These are phyloP conservation scores for Tor tambroides DNA, from an alignment of 2,113 vertebrate genomes.

Conservation along the genomic window DNA sequence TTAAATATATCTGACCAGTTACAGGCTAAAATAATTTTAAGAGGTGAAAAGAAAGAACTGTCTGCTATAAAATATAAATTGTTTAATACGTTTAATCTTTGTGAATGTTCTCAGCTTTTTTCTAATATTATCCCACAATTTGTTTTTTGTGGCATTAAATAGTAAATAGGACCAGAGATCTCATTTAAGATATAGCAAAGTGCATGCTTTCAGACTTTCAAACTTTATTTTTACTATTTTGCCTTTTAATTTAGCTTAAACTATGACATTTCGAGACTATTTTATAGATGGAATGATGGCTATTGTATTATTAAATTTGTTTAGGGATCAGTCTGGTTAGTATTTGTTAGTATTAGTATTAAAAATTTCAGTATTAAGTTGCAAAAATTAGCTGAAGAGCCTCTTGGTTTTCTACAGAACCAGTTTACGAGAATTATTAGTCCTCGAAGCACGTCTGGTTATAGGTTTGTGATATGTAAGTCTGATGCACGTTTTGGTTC, in stretches of 20 bases:
- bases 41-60: neutral
- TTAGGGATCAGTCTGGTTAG: neutral
- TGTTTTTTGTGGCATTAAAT: neutral
- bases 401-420: neutral
- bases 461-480: neutral
- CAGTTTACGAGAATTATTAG: neutral
- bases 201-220: too few species aligned
- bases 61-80: neutral
- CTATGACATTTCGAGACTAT: neutral
- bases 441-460: neutral
- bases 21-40: neutral
- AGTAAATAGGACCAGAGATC: too few species aligned
- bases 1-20: neutral
- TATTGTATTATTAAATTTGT: neutral
- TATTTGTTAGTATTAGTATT: too few species aligned
- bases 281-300: neutral
- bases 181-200: neutral
- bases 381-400: neutral
- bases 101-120: neutral
- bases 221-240: too few species aligned
- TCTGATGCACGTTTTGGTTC: neutral
- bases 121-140: neutral
- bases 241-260: neutral
- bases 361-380: neutral
- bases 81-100: neutral